Base-by-base conservation (phyloP, 2,113 vertebrate genomes). In the Paracanthobrama guichenoti region DNA sequence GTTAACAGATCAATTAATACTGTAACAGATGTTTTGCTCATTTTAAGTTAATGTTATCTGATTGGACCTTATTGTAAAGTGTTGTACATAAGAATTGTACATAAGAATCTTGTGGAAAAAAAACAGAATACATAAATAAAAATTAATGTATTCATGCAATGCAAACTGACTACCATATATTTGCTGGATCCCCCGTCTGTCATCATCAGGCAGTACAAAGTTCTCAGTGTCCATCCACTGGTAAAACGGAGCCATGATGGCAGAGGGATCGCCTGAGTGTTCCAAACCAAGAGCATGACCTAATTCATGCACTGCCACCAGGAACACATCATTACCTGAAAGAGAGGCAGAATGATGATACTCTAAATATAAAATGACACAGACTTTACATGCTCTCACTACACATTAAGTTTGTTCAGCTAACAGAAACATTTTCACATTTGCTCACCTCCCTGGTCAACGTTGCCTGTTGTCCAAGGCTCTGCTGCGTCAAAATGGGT, bases 231-330 rank as follows among this genome's bases (percentile, higher is more conserved):
- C 96, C 91, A 98, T 96, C 96, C 96, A 98, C 87, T 97, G 96
- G 91, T 98, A 98, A 90, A 97, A 97, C 1, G 97, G 97, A 0
- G 96, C 96, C 97, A 98, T 98, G 92, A 98, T 97, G 90, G 97
- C 96, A 0, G 95, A 94, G 0, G 96, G 96, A 72, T 96, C 92
- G 1, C 94, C 95, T 20, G 97, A 97, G 89, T 98, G 97, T 86
- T 98, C 97, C 26, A 98, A 92, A 55, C 97, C 97, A 80, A 98
- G 89, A 35, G 97, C 97, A 2, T 98, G 97, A 75, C 97, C 97
- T 84, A 98, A 79, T 85, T 98, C 97, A 4, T 98, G 97, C 81
- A 97, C 95, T 0, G 97, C 96, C 14, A 98, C 97, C 89, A 98
- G 92, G 89, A 98, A 98, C 84, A 98, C 92, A 79, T 98, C 95